phyloP scores from a whole-genome alignment of 2,797 vertebrate species.

The Hydrolagus colliei region DNA sequence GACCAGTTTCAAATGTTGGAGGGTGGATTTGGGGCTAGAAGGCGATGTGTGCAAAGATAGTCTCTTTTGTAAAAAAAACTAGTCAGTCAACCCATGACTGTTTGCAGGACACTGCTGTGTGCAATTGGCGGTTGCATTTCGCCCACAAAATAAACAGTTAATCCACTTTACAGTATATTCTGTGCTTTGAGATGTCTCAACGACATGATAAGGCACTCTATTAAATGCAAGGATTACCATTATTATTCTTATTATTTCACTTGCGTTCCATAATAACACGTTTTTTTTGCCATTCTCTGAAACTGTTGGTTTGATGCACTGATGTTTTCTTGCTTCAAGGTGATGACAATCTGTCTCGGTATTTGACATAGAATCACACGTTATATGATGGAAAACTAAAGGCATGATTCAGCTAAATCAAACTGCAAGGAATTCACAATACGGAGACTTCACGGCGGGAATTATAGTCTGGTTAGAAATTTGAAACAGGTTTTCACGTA shows the following conservation, averaged over 20 bases:
- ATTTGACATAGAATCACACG: too few species aligned
- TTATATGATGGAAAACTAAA: conserved; percentile 8
- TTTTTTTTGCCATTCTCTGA: not conserved
- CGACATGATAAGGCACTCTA: too few species aligned
- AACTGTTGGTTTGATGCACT: not conserved
- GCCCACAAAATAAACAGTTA: too few species aligned
- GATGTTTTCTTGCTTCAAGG: not conserved
- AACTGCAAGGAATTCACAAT: not conserved
- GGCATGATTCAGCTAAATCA: not conserved
- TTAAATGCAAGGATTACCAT: too few species aligned
- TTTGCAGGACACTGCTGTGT: too few species aligned
- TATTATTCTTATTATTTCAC: too few species aligned
- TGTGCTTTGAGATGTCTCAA: too few species aligned
- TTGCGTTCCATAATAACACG: not conserved
- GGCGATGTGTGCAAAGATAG: not conserved
- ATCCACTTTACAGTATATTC: too few species aligned
- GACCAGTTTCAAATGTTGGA: not conserved
- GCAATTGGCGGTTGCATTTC: too few species aligned
- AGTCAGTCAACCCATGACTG: too few species aligned
- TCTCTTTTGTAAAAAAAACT: too few species aligned
- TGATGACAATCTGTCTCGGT: not conserved
- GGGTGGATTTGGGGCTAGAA: not conserved
- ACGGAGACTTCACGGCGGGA: too few species aligned
- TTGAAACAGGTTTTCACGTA: not conserved
- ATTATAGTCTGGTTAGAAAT: not conserved